A percentile compares a stretch with the other conserved stretches of the same genome.
Evolutionary conservation across 2,888 invertebrate genomes (phyloP).

Genomic region (Ashinkailepas kermadecensis): DNA sequence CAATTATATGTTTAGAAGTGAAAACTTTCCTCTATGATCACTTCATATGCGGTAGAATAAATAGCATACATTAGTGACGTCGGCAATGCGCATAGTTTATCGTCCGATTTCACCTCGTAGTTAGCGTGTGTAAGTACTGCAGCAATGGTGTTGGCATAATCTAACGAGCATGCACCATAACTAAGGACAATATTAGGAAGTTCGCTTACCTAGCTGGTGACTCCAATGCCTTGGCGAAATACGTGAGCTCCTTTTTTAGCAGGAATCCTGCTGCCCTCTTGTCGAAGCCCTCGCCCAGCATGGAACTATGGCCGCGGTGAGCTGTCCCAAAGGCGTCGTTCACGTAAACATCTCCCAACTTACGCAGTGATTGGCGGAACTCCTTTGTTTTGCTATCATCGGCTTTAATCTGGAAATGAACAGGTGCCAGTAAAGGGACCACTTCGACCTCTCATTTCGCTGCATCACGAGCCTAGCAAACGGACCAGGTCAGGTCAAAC

Average conservation of each 20-base stretch:
- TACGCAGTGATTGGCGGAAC: constrained; percentile 57
- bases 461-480: background rate
- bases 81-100: too few species aligned
- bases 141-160: too few species aligned
- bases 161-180: too few species aligned
- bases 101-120: too few species aligned
- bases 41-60: too few species aligned
- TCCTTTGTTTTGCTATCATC: constrained; percentile 51
- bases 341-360: constrained; percentile 93
- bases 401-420: constrained; percentile 51
- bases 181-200: too few species aligned
- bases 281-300: constrained; percentile 93
- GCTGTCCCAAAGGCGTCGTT: constrained; percentile 99
- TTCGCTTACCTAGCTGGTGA: constrained; percentile 59
- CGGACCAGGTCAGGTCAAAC: background rate
- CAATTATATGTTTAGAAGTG: too few species aligned
- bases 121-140: too few species aligned
- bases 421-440: background rate
- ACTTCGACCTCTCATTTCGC: background rate
- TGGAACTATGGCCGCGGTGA: constrained; percentile 84
- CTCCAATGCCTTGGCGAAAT: constrained; percentile 95
- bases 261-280: constrained; percentile 90
- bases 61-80: too few species aligned
- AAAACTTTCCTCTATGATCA: too few species aligned
- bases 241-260: constrained; percentile 93